Base-by-base conservation (phyloP, 2,797 vertebrate species). In the Enteromius argenteus region DNA sequence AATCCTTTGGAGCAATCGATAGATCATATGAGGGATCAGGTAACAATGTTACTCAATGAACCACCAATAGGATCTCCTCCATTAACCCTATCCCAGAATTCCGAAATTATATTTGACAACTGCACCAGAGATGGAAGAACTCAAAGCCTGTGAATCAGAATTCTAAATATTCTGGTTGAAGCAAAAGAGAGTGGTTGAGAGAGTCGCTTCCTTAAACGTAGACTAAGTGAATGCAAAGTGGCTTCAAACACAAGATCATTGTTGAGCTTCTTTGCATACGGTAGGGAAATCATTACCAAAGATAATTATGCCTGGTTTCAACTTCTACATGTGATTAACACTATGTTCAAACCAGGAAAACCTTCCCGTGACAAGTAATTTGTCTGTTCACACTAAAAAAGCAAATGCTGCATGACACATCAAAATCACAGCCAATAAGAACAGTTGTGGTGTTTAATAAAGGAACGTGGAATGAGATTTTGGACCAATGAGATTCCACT, bases 1-100 rank as follows among this genome's bases (percentile, higher is more conserved):
- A 35, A 37, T 35, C 37, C 19, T 82, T 56, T 71, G 10, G 56
- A 53, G 10, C 58, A 32, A 82, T 81, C 44, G 72, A 67, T 51
- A 56, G 56, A 71, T 19, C 10, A 42, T 71, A 49, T 74, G 37
- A 69, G 10, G 51, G 62, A 67, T 85, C 66, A 15, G 30, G 72
- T 77, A 60, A 71, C 79, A 81, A 69, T 60, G 11, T 56, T 46
- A 72, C 67, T 60, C 53, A 78, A 72, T 69, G 4, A 64, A 78
- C 56, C 19, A 4, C 23, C 71, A 82, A 82, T 69, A 81, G 73
- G 53, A 81, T 49, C n/a, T 39, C 72, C 30, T 71, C 53, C 19
- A 13, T 27, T 30, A 81, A 71, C 19, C 27, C 53, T 21, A 4
- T 53, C 69, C 3, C 37, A 15, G 44, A 66, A 27, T 39, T 51